phyloP scores from a whole-genome alignment of 2,888 invertebrate species.

The Uloborus plumipes region DNA sequence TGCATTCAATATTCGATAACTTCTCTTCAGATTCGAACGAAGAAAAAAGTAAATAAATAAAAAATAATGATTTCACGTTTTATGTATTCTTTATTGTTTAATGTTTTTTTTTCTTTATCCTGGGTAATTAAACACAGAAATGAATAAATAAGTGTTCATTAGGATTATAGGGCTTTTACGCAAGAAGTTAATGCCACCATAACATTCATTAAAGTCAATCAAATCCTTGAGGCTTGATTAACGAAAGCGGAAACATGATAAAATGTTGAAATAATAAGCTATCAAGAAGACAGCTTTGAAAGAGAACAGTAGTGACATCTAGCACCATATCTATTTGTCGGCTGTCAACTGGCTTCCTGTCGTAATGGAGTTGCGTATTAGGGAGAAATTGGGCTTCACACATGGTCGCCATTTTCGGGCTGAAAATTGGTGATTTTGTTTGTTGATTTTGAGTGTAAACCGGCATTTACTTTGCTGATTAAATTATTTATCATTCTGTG shows the following conservation, averaged over 20 bases:
- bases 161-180: too few species aligned
- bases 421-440: conserved; percentile 59
- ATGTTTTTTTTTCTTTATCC: too few species aligned
- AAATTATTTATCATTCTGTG: conserved; percentile 55
- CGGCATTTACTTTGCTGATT: conserved; percentile 53
- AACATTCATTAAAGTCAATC: too few species aligned
- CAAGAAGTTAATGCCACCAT: too few species aligned
- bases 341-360: conserved; percentile 64
- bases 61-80: too few species aligned
- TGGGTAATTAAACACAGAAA: too few species aligned
- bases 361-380: conserved; percentile 64
- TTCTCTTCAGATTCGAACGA: too few species aligned
- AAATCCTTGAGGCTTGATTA: too few species aligned
- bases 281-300: conserved; percentile 37
- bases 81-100: too few species aligned
- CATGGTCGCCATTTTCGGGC: conserved; percentile 65
- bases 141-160: too few species aligned
- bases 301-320: conserved; percentile 58
- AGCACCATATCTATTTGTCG: conserved; percentile 54
- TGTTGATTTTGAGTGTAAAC: conserved; percentile 38
- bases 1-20: too few species aligned
- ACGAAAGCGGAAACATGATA: neutral
- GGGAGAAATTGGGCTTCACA: conserved; percentile 54
- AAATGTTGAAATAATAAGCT: neutral
- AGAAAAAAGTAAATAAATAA: too few species aligned